Percentiles rank a stretch among this genome's conserved stretches.
Evolutionary conservation across 2,888 invertebrate genomes (phyloP).

Genomic region (Ormyrus labotus): DNA sequence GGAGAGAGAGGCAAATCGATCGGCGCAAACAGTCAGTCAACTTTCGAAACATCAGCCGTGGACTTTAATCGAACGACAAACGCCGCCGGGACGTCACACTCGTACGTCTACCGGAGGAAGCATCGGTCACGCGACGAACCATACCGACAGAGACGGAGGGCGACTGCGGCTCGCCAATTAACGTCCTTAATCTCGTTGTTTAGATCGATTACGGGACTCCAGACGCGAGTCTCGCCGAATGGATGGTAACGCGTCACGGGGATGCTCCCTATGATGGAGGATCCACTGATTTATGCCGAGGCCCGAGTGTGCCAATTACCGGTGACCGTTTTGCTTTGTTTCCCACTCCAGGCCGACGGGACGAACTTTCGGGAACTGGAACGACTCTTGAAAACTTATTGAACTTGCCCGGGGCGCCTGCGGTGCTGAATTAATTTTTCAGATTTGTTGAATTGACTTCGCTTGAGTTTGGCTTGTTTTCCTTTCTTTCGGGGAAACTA

Average conservation of each 20-base stretch:
- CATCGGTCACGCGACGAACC: conserved; percentile 35
- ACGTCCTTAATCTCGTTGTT: conserved; percentile 67
- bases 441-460: conserved; percentile 7
- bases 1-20: conserved; percentile 36
- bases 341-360: background rate
- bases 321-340: conserved; percentile 28
- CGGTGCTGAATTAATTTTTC: conserved; percentile 15
- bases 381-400: conserved; percentile 3
- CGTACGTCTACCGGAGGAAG: background rate
- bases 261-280: background rate
- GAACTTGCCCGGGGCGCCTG: background rate
- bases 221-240: background rate
- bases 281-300: conserved; percentile 1
- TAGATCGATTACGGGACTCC: conserved; percentile 64
- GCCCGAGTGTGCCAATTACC: conserved; percentile 41
- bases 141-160: conserved; percentile 28
- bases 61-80: conserved; percentile 48
- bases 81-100: background rate
- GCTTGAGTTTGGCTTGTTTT: background rate
- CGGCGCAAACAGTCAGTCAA: conserved; percentile 45
- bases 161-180: conserved; percentile 61
- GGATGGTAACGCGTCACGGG: conserved; percentile 27
- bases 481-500: background rate
- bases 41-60: conserved; percentile 41
- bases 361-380: conserved; percentile 15